These are phyloP conservation scores for Melanocharis versteri DNA, from an alignment of 2,113 vertebrate species.

Conservation along the genomic window DNA sequence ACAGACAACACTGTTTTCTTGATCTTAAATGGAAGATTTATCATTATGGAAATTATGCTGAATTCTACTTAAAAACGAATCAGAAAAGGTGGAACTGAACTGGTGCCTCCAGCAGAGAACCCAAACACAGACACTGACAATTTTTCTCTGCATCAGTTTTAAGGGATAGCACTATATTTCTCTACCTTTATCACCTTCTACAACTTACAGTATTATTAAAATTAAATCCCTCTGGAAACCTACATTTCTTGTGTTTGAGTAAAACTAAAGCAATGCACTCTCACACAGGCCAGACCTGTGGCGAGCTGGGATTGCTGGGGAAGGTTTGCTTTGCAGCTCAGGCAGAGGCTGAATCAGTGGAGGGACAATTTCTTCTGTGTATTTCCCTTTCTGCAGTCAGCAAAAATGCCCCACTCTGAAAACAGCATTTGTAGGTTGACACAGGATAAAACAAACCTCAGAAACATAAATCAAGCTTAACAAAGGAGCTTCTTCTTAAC, in stretches of 20 bases:
- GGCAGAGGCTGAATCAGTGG: accelerated
- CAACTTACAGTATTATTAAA: background rate
- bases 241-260: background rate
- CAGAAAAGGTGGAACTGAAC: background rate
- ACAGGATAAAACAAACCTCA: background rate
- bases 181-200: background rate
- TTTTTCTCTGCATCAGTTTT: background rate
- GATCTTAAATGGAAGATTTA: background rate
- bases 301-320: background rate
- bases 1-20: background rate
- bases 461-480: conserved; percentile 7
- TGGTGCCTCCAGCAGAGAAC: background rate
- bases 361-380: background rate
- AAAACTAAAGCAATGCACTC: background rate
- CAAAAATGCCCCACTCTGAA: background rate
- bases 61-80: background rate
- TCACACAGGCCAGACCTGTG: background rate
- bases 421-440: background rate
- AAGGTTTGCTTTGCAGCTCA: background rate
- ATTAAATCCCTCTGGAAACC: background rate
- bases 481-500: conserved; percentile 23
- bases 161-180: background rate
- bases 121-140: accelerated
- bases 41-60: background rate
- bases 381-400: background rate